Percentiles rank a stretch among this genome's conserved stretches.
phyloP scores from a whole-genome alignment of 2,888 invertebrate species.

The Euphydryas editha region DNA sequence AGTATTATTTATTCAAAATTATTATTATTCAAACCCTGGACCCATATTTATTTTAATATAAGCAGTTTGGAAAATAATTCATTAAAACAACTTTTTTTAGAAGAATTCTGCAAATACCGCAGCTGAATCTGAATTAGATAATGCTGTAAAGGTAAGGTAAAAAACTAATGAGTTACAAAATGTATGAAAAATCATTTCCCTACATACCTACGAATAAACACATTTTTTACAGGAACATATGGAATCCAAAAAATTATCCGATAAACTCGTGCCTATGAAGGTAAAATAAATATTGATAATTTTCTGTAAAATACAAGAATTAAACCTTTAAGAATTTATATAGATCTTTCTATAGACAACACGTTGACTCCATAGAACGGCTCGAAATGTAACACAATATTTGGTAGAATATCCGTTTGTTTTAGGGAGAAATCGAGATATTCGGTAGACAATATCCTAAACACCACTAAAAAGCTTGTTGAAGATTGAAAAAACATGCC shows the following conservation, averaged over 20 bases:
- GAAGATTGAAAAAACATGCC: too few relatives aligned
- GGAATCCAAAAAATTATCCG: slow-evolving; percentile 18
- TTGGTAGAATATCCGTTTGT: too few relatives aligned
- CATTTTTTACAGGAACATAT: slow-evolving; percentile 33
- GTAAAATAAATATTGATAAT: slow-evolving; percentile 33
- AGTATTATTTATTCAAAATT: too few relatives aligned
- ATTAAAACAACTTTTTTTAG: slow-evolving; percentile 15
- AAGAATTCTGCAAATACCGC: slow-evolving; percentile 29
- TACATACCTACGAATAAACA: neutral
- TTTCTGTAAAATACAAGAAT: neutral
- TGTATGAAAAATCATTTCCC: neutral
- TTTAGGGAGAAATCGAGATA: too few relatives aligned
- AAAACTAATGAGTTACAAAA: neutral
- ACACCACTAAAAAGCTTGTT: too few relatives aligned
- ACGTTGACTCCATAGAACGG: too few relatives aligned
- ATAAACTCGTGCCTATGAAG: slow-evolving; percentile 40
- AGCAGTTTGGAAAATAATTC: neutral
- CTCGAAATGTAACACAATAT: too few relatives aligned
- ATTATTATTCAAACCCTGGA: too few relatives aligned
- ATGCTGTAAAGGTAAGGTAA: slow-evolving; percentile 35
- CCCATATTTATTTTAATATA: too few relatives aligned
- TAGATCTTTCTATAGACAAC: neutral
- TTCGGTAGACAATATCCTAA: too few relatives aligned
- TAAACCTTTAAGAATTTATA: neutral
- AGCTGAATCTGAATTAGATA: slow-evolving; percentile 40